Conservation (phyloP, 2,113 vertebrate species). For the Asarcornis scutulata region DNA sequence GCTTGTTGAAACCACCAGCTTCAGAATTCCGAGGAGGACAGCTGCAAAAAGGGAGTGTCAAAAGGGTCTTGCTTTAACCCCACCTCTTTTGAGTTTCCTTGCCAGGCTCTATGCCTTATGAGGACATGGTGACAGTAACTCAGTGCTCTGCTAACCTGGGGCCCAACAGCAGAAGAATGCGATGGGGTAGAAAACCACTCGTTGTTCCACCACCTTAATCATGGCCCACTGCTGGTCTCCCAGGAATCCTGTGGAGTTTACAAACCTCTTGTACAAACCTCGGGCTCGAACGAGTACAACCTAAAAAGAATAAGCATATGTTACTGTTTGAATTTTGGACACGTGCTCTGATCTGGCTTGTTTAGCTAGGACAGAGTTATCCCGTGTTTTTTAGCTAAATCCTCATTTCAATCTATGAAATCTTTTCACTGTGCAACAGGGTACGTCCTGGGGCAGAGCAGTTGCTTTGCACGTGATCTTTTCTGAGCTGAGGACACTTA, state of each 20-base stretch:
- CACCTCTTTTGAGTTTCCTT: neutral
- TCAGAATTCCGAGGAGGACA: constrained; percentile 74
- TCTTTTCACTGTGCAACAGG: neutral
- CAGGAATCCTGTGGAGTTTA: constrained; percentile 83
- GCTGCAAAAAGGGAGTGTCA: constrained; percentile 63
- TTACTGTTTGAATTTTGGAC: neutral
- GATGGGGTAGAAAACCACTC: constrained; percentile 83
- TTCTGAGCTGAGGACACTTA: neutral
- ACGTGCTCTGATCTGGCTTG: neutral
- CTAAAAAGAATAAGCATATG: constrained; percentile 60
- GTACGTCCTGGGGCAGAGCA: neutral
- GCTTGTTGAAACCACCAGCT: constrained; percentile 63
- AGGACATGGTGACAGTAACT: neutral
- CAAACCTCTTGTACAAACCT: constrained; percentile 79
- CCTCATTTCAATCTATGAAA: neutral
- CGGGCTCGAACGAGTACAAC: constrained; percentile 80
- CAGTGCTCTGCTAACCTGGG: constrained; percentile 80
- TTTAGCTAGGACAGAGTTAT: neutral
- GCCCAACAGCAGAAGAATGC: constrained; percentile 88
- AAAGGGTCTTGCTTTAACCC: neutral
- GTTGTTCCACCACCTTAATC: constrained; percentile 80
- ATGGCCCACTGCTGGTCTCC: constrained; percentile 85
- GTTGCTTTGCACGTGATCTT: accelerated
- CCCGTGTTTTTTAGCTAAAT: neutral
- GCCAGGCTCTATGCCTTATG: neutral